Evolutionary conservation across 2,888 invertebrate species (phyloP), one percentile per base, ranked within the genome.

Genomic region (Synanthedon formicaeformis): DNA sequence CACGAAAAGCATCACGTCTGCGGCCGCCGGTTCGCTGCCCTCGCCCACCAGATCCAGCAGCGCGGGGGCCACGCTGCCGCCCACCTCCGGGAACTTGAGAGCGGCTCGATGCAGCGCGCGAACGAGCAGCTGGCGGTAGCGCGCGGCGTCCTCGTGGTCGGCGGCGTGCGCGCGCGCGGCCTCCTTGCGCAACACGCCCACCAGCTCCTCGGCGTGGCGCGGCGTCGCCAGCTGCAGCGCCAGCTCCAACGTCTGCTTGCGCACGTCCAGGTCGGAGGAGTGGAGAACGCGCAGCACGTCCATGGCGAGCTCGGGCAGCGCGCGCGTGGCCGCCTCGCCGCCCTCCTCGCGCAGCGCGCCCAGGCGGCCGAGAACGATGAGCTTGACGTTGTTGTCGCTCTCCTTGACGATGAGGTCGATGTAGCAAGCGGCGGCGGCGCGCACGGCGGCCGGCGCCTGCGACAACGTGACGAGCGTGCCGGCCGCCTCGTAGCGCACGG

Each of bases 401-500:
- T 99, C 99, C 81, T 99, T 99, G n/a, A 99, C 95, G 57, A 99
- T 97, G 62, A 99, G 87, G 73, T 99, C 99, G 69, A 99, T 99
- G 85, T 99, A 99, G 80, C 98, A 98, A 45, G 94, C 94, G 2
- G 99, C 99, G 0, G 99, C 99, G 40, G 97, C 97, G 91, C 82
- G 56, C 13, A 99, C 95, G 6, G 99, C 99, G 10, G 99, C 97
- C 1, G 99, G 99, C 1, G 98, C 99, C 92, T 94, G n/a, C 23
- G 98, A 98, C 11, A 99, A 89, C 0, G 99, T 99, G 54, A 99
- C 95, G 53, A 99, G 90, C 5, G 99, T 99, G 45, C 99, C 99
- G 50, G 99, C 99, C 12, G 99, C 98, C 89, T 99, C 99, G 79
- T 99, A 99, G 40, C 99, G 91, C 34, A 99, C 99, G 48, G 99